These are phyloP conservation scores for Poecilia gillii DNA, from an alignment of 2,797 vertebrate species.

Conservation along the genomic window DNA sequence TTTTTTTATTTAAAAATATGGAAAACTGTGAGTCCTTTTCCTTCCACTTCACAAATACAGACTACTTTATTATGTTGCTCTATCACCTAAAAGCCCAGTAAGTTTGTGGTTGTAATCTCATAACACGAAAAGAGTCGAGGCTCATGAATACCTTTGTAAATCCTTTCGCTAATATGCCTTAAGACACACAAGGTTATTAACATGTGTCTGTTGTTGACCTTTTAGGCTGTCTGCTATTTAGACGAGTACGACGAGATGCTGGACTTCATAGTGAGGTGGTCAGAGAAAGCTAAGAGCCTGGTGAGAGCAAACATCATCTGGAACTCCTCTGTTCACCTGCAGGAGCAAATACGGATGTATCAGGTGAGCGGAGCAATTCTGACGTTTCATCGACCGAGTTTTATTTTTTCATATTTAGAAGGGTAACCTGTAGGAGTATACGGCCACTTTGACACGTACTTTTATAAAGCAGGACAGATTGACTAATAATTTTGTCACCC, in stretches of 20 bases:
- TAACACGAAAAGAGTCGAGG: background rate
- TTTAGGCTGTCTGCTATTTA: slow-evolving; percentile 89
- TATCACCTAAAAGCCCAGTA: background rate
- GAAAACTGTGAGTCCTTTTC: background rate
- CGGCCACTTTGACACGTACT: background rate
- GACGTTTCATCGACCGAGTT: too few relatives aligned
- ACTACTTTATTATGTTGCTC: background rate
- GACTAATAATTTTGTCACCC: background rate
- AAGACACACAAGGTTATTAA: background rate
- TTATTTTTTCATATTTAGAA: background rate
- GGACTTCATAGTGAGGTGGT: slow-evolving; percentile 92
- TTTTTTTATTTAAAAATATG: background rate
- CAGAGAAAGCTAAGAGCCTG: slow-evolving; percentile 91
- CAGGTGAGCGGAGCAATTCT: slow-evolving; percentile 82
- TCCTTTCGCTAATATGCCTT: background rate
- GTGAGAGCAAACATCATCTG: slow-evolving; percentile 88
- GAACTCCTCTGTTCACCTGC: slow-evolving; percentile 93
- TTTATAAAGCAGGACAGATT: background rate
- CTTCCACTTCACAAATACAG: background rate
- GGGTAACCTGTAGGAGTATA: background rate
- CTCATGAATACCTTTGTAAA: background rate
- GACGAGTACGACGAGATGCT: slow-evolving; percentile 96
- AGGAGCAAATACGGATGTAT: slow-evolving; percentile 92
- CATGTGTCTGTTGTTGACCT: background rate
- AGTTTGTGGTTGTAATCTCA: background rate